These are phyloP conservation scores for Nyctibius bracteatus DNA, from an alignment of 2,113 vertebrate species.

Conservation along the genomic window DNA sequence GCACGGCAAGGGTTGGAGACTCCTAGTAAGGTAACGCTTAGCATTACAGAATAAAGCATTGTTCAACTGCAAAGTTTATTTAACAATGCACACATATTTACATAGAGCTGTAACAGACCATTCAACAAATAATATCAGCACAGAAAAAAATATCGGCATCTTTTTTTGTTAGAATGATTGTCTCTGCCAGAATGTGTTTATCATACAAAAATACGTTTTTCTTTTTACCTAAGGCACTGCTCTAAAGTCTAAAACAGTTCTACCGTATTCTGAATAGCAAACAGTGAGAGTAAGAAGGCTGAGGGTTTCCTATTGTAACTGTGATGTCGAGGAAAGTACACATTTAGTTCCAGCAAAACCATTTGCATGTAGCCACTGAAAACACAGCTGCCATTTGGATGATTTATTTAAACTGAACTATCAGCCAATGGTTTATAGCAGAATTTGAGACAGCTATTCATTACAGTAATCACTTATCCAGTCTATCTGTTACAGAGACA, in stretches of 20 bases:
- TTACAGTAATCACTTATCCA: neutral
- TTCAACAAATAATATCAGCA: constrained; percentile 66
- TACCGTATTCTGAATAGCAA: constrained; percentile 39
- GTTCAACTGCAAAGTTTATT: constrained; percentile 88
- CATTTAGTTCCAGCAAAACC: neutral
- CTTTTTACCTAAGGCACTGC: constrained; percentile 83
- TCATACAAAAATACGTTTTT: constrained; percentile 76
- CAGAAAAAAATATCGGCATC: constrained; percentile 54
- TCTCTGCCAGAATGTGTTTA: constrained; percentile 82
- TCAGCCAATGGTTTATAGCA: neutral
- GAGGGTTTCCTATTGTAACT: neutral
- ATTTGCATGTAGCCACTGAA: neutral
- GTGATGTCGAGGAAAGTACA: neutral
- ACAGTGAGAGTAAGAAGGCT: neutral
- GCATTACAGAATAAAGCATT: constrained; percentile 25
- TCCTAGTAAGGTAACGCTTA: neutral
- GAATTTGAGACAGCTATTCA: neutral
- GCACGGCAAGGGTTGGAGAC: neutral
- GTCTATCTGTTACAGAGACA: neutral
- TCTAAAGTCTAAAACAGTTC: constrained; percentile 73
- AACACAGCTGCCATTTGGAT: neutral
- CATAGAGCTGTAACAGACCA: constrained; percentile 74
- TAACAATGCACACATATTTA: constrained; percentile 80
- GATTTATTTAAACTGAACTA: neutral
- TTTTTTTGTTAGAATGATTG: constrained; percentile 78